Evolutionary conservation across 2,113 vertebrate species (phyloP).

Genomic region (Ariopsis seemanni): DNA sequence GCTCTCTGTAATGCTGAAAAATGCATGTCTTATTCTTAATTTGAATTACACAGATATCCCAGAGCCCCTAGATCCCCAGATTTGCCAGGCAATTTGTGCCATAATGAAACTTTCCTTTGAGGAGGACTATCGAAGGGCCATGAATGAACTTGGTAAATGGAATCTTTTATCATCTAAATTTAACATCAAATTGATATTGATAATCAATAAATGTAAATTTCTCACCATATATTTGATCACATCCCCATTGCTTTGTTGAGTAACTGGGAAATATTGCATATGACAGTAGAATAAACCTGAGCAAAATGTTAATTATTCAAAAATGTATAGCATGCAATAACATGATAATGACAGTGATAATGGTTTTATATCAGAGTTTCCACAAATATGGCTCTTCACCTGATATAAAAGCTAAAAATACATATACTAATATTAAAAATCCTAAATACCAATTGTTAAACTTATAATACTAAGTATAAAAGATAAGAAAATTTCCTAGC

Average conservation of each 20-base stretch:
- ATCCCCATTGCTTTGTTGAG: background rate
- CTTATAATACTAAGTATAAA: too few species aligned
- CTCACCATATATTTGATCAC: background rate
- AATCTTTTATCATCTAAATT: background rate
- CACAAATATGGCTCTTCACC: too few species aligned
- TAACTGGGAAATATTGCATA: background rate
- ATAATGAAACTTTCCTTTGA: constrained; percentile 98
- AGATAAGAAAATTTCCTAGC: too few species aligned
- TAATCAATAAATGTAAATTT: background rate
- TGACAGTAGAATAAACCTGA: background rate
- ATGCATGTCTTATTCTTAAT: background rate
- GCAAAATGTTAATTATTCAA: background rate
- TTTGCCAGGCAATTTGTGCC: constrained; percentile 93
- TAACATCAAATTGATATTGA: background rate
- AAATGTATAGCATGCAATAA: background rate
- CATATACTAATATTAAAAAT: too few species aligned
- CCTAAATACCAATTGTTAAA: too few species aligned
- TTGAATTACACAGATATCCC: constrained; percentile 73
- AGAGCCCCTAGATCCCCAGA: constrained; percentile 89
- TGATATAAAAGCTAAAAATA: too few species aligned
- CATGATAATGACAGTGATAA: background rate
- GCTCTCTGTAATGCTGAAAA: background rate
- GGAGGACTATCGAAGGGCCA: constrained; percentile 90
- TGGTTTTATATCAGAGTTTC: too few species aligned
- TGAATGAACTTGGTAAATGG: constrained; percentile 91